Base-by-base conservation (phyloP, 2,888 invertebrate genomes). In the Epistrophe grossulariae region DNA sequence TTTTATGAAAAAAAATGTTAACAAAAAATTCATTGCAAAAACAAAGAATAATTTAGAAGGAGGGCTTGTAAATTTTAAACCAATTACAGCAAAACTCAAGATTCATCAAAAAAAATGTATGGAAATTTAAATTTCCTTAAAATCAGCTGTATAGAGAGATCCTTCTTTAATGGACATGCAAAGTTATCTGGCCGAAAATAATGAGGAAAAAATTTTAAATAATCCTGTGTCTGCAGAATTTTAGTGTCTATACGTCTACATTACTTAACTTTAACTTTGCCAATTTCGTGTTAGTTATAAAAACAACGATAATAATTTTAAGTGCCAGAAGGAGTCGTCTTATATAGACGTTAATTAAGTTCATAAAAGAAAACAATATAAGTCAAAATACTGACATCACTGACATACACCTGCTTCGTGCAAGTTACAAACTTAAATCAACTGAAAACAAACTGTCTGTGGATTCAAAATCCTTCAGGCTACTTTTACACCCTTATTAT, bases 281-380 rank as follows among this genome's bases (percentile, higher is more conserved):
- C 31, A 5, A 8, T 55, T 4, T 55, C 15, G 28, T 55, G 15
- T 55, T n/a, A 31, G 15, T 28, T 28, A 31, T 55, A 55, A 55
- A 31, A 55, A 31, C 52, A 52, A 52, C 7, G 13, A 31, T 15
- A 31, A n/a, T 1, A n/a, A 55, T 55, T 55, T 55, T 24, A 28
- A 52, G 15, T 3, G 55, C 55, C 55, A 55, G 28, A 24, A 55
- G 28, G 24, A 55, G 35, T 4, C 15, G 13, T 31, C 35, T 35
- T 35, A 31, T 28, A 9, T 9, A 2, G 4, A 31, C 4, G 55
- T 55, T 55, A 55, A 55, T 55, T 55, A 31, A 55, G 28, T 28
- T 55, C 55, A 55, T 28, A 55, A 55, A 55, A 28, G 28, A 55
- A 55, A 28, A 55, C 28, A 55, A 55, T 55, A 28, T 55, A 55